Conservation (phyloP, 2,888 invertebrate genomes). For the Galeopsomyia nigrocyanea region DNA sequence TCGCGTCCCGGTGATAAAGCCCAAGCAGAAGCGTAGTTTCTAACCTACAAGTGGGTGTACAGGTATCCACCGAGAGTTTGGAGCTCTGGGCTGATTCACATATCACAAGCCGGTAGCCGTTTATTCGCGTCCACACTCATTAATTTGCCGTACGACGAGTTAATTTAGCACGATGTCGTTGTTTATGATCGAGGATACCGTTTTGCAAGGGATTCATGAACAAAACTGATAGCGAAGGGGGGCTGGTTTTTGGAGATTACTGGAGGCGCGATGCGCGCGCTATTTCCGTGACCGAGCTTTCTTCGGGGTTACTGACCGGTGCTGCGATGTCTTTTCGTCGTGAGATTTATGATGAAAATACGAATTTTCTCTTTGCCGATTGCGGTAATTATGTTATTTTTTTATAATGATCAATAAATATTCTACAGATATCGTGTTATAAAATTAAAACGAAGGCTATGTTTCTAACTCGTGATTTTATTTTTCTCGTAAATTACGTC, state of each 20-base stretch:
- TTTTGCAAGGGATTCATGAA: neutral
- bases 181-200: too few species aligned
- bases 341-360: too few species aligned
- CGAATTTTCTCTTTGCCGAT: too few species aligned
- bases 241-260: neutral
- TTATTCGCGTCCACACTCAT: neutral
- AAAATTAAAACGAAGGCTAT: too few species aligned
- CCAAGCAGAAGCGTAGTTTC: conserved; percentile 38
- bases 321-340: too few species aligned
- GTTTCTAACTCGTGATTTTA: too few species aligned
- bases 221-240: conserved; percentile 5
- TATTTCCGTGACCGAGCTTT: conserved; percentile 21
- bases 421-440: too few species aligned
- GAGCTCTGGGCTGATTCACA: neutral
- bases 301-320: too few species aligned
- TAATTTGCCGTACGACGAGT: neutral
- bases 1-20: conserved; percentile 15
- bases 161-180: too few species aligned
- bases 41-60: conserved; percentile 34
- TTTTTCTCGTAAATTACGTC: too few species aligned
- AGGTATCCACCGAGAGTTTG: neutral
- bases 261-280: conserved; percentile 17
- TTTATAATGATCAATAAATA: too few species aligned
- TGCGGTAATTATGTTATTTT: too few species aligned
- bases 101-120: neutral